Base-by-base conservation (phyloP, 2,888 invertebrate genomes). In the Erpobdella octoculata region DNA sequence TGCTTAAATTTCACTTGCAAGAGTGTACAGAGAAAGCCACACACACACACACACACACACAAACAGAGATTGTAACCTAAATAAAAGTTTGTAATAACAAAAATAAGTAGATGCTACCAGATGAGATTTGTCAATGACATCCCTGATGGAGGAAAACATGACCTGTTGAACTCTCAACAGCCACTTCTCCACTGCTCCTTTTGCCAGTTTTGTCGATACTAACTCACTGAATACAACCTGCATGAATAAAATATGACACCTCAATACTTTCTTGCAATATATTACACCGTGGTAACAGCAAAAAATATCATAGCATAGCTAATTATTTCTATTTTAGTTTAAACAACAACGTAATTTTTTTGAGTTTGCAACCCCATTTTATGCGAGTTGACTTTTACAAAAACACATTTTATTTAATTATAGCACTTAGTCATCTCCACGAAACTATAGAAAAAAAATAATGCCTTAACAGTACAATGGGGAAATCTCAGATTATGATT, bases 121-220 rank as follows among this genome's bases (percentile, higher is more conserved):
- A 66, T 81, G 77, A 72, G 91, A 89, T 77, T 87, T 75, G 46
- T 78, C 79, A 62, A 84, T 81, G 81, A 90, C 89, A 77, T 88
- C 87, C 78, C 87, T 86, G 0, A 92, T 85, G 0, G 91, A 88
- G 76, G 85, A 84, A 0, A 89, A 79, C 92, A 92, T 92, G 81
- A 89, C 88, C 74, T 89, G 87, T 84, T 92, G 91, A 15, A 92
- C 91, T 81, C 88, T 86, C 48, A 90, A 85, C 69, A 92, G 85
- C 92, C 92, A 92, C 82, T 89, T 90, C 84, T 92, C 92, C 2
- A 92, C 92, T 72, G 91, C 89, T 0, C 91, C 92, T 78, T 81
- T 78, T 1, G 83, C 93, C 73, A 90, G 88, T 0, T 88, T 88
- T 0, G 94, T 94, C 58, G 88, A 88, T 76, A 96, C 92, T 0